Base-by-base conservation (phyloP, 2,113 vertebrate genomes). In the Zapus hudsonius region DNA sequence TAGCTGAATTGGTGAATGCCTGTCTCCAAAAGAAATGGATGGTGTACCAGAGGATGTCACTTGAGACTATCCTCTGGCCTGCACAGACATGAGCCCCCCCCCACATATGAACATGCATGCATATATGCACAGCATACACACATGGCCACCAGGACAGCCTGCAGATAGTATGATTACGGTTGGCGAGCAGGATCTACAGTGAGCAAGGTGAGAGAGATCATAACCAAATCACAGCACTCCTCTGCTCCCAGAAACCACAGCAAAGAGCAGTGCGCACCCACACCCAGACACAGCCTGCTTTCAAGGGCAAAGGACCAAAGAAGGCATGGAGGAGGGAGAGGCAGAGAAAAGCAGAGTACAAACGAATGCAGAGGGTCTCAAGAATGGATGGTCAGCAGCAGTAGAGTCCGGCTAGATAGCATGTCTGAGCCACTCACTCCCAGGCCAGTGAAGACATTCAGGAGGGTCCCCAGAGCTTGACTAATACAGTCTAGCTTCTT, bases 341-440 rank as follows among this genome's bases (percentile, higher is more conserved):
- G 16, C 7, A 33, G 57, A 57, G 23, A 57, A 19, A 36, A 16
- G 15, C 9, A 40, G 36, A 6, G 17, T 2, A 27, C 20, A 38
- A 61, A 16, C 9, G 31, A 36, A 33, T 16, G 11, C 73, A 47
- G 64, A n/a, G 38, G 20, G 16, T n/a, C 76, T 25, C 22, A n/a
- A 72, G 44, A 47, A 27, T 5, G 0, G 5, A 27, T 13, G 2
- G 7, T 20, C 38, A 13, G 23, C 61, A 44, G 23, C 12, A 66
- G 19, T 7, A 5, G 7, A 3, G 13, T 5, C 31, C n/a, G 23
- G 44, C 9, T 7, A 8, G 27, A 5, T 17, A 44, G 15, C 16
- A 67, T 7, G 7, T 17, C 12, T 15, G 5, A 31, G 2, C 13
- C 19, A 11, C 11, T 36, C 15, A 2, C 15, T 61, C 22, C 63